Evolutionary conservation across 2,888 invertebrate genomes (phyloP), one percentile per base, ranked within the genome.

Genomic region (Cephus sareptanus): DNA sequence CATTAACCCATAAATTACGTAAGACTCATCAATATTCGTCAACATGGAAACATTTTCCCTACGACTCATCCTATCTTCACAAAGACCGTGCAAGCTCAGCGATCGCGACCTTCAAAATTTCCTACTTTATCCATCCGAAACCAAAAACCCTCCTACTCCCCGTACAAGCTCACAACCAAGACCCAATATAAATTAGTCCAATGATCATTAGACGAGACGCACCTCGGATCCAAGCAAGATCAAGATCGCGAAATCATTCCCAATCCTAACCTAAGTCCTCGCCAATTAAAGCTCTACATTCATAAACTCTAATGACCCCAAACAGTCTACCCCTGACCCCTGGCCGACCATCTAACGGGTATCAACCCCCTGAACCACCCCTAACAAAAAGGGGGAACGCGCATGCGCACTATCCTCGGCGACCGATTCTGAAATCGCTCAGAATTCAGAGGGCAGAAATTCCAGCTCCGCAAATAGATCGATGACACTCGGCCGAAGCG

Each of bases 391-490:
- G 3, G 2, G 23, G 6, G 6, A 23, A 6, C 56, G 56, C 56
- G 56, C 9, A 23, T 56, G 56, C 23, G 23, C 23, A 23, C 56
- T 9, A 9, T 56, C 56, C 71, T 71, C 71, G 71, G 15, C 33
- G 31, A 71, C 33, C 71, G 31, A 56, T 34, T 71, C 71, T 71
- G 31, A 71, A 71, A 71, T 71, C 71, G 71, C 71, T 31, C 33
- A 71, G 71, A 71, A 71, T 71, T 80, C 85, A 85, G 85, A 87
- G 88, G 89, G 87, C 88, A 88, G 90, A 89, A 90, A 91, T 91
- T 91, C 91, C 90, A 87, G 85, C 86, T 89, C 89, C 84, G 86
- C 90, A 91, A 91, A 91, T 91, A 91, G 91, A 91, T 91, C 90
- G 90, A 91, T 91, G 90, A 91, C 91, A 91, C 91, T 90, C 88